Base-by-base conservation (phyloP, 2,888 invertebrate genomes). In the Asteroscopus sphinx region DNA sequence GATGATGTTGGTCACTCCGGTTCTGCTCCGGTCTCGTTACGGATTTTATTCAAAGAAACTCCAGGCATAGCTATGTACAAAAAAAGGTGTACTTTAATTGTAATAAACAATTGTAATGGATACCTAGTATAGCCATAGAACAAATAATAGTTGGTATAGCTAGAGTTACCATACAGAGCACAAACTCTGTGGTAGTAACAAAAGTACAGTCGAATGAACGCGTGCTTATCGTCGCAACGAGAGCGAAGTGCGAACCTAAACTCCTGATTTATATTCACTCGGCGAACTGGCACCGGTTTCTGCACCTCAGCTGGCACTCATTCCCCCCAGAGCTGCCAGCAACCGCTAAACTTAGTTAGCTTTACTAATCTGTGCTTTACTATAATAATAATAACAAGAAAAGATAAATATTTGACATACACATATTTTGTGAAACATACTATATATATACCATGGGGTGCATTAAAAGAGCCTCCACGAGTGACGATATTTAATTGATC, bases 211-310 rank as follows among this genome's bases (percentile, higher is more conserved):
- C 55, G 74, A 75, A 68, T 76, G 79, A 80, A 67, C 77, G 60
- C 55, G 64, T 70, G 75, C 80, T 85, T 84, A 86, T 83, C 83
- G 64, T 59, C 41, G 68, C 70, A 66, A 58, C 49, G 73, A 62
- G 71, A 77, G 77, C 68, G 71, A 77, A 77, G 74, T 76, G 73
- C 69, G 67, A 74, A 77, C 70, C 77, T 81, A 79, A 83, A 84
- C 69, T 80, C 73, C 73, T 83, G 85, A 85, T 86, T 87, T 86
- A 87, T 85, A 85, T 85, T 79, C 81, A 80, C 74, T 74, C 64
- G 68, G 74, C 67, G 74, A 66, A 70, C 71, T 74, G 71, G 68
- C 73, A 65, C 63, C 67, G 66, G 71, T 77, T 76, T 77, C 76
- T 73, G 70, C 79, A 80, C 80, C 76, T 79, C 76, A 59, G 75